phyloP scores from a whole-genome alignment of 2,113 vertebrate genomes.

The Microtus pennsylvanicus region DNA sequence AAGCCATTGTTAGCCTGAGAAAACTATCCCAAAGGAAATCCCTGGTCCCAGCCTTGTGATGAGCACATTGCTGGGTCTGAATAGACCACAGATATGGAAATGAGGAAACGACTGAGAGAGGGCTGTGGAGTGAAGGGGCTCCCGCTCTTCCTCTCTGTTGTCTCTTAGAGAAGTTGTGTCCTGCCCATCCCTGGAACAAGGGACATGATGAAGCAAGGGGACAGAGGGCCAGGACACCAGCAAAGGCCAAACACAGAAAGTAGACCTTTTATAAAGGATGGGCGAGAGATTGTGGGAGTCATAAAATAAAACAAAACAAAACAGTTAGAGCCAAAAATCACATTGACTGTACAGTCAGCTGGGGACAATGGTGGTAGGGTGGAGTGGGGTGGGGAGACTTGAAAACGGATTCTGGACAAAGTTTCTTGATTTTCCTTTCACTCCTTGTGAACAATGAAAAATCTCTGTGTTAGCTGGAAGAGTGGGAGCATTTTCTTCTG shows the following conservation, averaged over 20 bases:
- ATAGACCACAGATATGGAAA: constrained; percentile 44
- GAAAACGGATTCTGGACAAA: constrained; percentile 49
- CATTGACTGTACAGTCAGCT: constrained; percentile 26
- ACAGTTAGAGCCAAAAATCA: constrained; percentile 49
- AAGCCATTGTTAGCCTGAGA: constrained; percentile 51
- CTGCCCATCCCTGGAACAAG: not conserved
- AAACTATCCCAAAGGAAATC: constrained; percentile 66
- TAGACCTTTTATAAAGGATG: constrained; percentile 2
- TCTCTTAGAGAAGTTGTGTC: constrained; percentile 40
- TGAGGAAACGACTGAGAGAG: constrained; percentile 63
- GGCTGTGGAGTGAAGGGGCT: not conserved
- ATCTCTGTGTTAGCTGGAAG: constrained; percentile 30
- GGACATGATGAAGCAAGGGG: not conserved
- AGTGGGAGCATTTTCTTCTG: not conserved
- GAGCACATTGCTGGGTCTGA: constrained; percentile 30
- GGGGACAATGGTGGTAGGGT: not conserved
- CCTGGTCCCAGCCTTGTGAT: constrained; percentile 22
- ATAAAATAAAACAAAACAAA: not conserved
- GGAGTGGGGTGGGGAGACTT: not conserved
- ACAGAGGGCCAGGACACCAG: constrained; percentile 2
- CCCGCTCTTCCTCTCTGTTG: not conserved
- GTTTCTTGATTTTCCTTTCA: not conserved
- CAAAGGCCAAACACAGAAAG: constrained; percentile 28
- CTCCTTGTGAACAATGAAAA: constrained; percentile 24
- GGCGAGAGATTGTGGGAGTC: not conserved